Base-by-base conservation (phyloP, 2,113 vertebrate species). In the Notiomystis cincta region DNA sequence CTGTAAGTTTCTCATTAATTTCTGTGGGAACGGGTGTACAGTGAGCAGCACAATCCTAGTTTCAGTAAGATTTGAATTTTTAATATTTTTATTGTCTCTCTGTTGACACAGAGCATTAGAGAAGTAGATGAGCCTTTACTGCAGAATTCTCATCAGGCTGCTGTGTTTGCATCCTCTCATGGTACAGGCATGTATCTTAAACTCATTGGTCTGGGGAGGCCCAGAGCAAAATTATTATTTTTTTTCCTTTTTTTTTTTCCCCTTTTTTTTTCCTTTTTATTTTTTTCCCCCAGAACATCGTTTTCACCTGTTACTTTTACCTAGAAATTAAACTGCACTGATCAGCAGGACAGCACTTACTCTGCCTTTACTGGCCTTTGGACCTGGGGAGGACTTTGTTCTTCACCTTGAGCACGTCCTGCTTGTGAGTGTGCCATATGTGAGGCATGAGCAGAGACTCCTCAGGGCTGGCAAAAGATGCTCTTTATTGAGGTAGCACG, bases 21-120 rank as follows among this genome's bases (percentile, higher is more conserved):
- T 95, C 69, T 1, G 2, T 83, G 35, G 61, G 69, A 78, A 62
- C 0, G 3, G 14, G 47, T 48, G 61, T 90, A 33, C 58, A 64
- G 48, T 37, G 51, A 78, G 33, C 31, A 82, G 44, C 30, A 25
- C 62, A 80, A 82, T 75, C 73, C 33, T 58, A 37, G 40, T 62
- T 88, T 82, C 50, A 64, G 61, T 66, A 69, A 89, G 33, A 81
- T 56, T 31, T 92, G 45, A 89, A 70, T 90, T 70, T 84, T 84
- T 95, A 76, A 33, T 87, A 62, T 64, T 87, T 90, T 70, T 83
- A 40, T 90, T 86, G 33, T 81, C 35, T 81, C 50, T 57, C 33
- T 89, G 56, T 93, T 89, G 80, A 89, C 67, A 79, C 20, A 69
- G 48, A 90, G 24, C 42, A 58, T 93, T 90, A 89, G 72, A 83